Conservation (phyloP, 2,797 vertebrate genomes). For the Lithobates sylvaticus region DNA sequence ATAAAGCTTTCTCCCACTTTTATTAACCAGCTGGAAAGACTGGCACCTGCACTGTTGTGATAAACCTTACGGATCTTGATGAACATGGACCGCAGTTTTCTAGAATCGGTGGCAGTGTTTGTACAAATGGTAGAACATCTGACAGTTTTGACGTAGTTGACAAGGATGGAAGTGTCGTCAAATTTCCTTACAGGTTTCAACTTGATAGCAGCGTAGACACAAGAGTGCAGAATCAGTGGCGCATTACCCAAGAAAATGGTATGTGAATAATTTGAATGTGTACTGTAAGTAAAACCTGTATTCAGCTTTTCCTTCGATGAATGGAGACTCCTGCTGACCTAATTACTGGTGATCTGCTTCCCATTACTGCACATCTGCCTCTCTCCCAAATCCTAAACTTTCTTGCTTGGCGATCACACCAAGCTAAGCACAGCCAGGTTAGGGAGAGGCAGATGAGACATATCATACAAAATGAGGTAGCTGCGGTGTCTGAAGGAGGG, state of each 20-base stretch:
- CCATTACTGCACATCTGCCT: too few relatives aligned
- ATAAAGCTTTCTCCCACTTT: not conserved
- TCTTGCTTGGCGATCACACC: too few relatives aligned
- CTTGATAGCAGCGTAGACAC: slow-evolving; percentile 61
- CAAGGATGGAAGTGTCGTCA: slow-evolving; percentile 73
- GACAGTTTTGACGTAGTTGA: slow-evolving; percentile 75
- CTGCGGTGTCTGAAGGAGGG: too few relatives aligned
- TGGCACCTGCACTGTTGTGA: slow-evolving; percentile 83
- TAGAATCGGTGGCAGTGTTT: slow-evolving; percentile 70
- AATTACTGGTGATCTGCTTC: too few relatives aligned
- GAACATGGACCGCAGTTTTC: slow-evolving; percentile 79
- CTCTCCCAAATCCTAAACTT: too few relatives aligned
- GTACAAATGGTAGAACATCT: slow-evolving; percentile 76
- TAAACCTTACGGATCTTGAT: slow-evolving; percentile 81
- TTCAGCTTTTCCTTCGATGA: too few relatives aligned
- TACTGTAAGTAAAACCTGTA: not conserved
- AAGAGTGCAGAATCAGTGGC: slow-evolving; percentile 70
- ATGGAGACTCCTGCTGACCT: too few relatives aligned
- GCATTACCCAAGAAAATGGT: slow-evolving; percentile 75
- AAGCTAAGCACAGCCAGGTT: too few relatives aligned
- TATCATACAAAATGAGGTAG: too few relatives aligned
- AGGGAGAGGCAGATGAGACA: too few relatives aligned
- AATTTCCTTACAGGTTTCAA: slow-evolving; percentile 80
- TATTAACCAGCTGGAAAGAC: slow-evolving; percentile 80
- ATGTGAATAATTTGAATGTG: slow-evolving; percentile 48